Percentiles rank a stretch among this genome's conserved stretches.
These are phyloP conservation scores for Caenorhabditis macrosperma DNA, from an alignment of 2,888 invertebrate genomes.

Conservation along the genomic window DNA sequence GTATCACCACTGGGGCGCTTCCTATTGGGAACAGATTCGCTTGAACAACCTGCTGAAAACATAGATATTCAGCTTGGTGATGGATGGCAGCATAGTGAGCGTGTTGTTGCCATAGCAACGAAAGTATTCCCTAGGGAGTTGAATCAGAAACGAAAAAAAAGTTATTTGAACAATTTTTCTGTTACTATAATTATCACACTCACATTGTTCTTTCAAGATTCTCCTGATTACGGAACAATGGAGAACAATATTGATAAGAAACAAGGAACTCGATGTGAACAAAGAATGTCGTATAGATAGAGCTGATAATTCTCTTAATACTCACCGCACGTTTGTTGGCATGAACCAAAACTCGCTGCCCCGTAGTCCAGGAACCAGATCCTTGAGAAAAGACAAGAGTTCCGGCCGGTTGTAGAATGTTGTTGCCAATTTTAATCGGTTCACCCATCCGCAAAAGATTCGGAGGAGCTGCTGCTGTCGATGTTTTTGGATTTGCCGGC, in stretches of 20 bases:
- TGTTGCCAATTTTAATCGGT: constrained; percentile 34
- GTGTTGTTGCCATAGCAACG: not conserved
- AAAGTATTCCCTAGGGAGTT: constrained; percentile 22
- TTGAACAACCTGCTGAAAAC: constrained; percentile 41
- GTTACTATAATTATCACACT: not conserved
- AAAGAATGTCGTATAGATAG: not conserved
- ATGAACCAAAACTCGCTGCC: not conserved
- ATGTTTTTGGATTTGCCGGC: not conserved
- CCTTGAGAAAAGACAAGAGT: constrained; percentile 30
- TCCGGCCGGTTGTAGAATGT: constrained; percentile 42
- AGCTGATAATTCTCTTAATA: not conserved
- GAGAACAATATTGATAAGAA: not conserved
- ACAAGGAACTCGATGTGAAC: not conserved
- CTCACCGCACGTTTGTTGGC: constrained; percentile 29
- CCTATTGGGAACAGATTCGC: constrained; percentile 37
- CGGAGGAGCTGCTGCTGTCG: not conserved
- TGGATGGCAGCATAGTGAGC: not conserved
- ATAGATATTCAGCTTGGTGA: too few relatives aligned
- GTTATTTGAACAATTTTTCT: not conserved
- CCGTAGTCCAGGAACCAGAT: constrained; percentile 4
- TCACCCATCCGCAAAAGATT: constrained; percentile 5
- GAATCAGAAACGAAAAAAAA: not conserved
- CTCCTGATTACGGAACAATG: not conserved
- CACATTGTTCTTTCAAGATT: not conserved
- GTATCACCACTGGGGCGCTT: not conserved